phyloP scores from a whole-genome alignment of 2,888 invertebrate species.

The Camponotus fellah region DNA sequence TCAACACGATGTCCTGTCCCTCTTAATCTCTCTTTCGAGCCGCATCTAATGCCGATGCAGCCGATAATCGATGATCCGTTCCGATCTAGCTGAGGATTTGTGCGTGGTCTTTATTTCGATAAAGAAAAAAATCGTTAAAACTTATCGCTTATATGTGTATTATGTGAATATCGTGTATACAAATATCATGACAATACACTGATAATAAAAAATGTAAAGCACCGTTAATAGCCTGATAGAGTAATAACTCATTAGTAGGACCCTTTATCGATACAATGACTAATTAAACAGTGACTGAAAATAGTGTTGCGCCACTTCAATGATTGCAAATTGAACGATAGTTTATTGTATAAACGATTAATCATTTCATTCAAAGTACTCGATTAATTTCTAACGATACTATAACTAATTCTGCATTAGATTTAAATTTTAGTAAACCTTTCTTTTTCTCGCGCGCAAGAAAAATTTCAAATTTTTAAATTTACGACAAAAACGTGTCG shows the following conservation, averaged over 20 bases:
- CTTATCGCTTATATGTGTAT: neutral
- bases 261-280: neutral
- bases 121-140: neutral
- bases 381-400: constrained; percentile 35
- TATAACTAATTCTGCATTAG: constrained; percentile 2
- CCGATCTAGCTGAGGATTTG: neutral
- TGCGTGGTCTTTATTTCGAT: neutral
- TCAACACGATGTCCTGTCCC: constrained; percentile 63
- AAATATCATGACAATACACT: no score
- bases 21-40: constrained; percentile 44
- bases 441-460: neutral
- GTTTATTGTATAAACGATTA: constrained; percentile 27
- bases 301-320: constrained; percentile 23
- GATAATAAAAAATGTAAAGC: constrained; percentile 5
- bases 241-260: constrained; percentile 16
- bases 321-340: constrained; percentile 22
- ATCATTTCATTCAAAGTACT: constrained; percentile 18
- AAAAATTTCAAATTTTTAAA: neutral
- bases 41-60: constrained; percentile 40
- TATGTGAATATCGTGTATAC: neutral
- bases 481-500: neutral
- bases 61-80: constrained; percentile 11
- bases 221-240: neutral
- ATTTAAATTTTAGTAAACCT: neutral
- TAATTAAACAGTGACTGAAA: constrained; percentile 17